Evolutionary conservation across 2,797 vertebrate species (phyloP).

Genomic region (Pipistrellus nathusii): DNA sequence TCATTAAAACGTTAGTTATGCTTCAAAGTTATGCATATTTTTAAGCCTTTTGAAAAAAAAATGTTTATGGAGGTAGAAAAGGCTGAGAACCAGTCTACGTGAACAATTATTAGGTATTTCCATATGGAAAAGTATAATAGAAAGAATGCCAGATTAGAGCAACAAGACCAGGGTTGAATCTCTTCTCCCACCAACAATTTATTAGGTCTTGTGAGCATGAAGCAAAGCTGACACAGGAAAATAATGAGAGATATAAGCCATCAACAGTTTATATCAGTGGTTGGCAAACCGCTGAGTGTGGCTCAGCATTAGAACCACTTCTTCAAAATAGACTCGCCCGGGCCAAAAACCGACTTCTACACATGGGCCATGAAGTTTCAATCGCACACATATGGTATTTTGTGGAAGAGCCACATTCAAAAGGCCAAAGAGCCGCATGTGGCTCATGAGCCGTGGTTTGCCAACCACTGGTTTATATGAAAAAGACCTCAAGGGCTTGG

Average conservation of each 20-base stretch:
- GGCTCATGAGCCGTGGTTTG: too few species aligned
- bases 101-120: conserved; percentile 7
- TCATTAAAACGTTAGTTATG: neutral
- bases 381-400: too few species aligned
- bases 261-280: neutral
- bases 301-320: too few species aligned
- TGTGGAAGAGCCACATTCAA: too few species aligned
- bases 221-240: neutral
- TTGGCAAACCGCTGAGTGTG: too few species aligned
- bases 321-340: too few species aligned
- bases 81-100: neutral
- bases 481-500: neutral
- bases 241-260: neutral
- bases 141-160: neutral
- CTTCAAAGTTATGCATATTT: neutral
- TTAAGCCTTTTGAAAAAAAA: conserved; percentile 26
- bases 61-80: neutral
- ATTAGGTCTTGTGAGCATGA: neutral
- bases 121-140: neutral
- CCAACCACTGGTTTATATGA: neutral
- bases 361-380: too few species aligned
- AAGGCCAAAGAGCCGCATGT: too few species aligned
- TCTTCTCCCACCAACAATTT: neutral
- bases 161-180: neutral
- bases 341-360: too few species aligned